Conservation (phyloP, 2,888 invertebrate species). For the Criorhina ranunculi region DNA sequence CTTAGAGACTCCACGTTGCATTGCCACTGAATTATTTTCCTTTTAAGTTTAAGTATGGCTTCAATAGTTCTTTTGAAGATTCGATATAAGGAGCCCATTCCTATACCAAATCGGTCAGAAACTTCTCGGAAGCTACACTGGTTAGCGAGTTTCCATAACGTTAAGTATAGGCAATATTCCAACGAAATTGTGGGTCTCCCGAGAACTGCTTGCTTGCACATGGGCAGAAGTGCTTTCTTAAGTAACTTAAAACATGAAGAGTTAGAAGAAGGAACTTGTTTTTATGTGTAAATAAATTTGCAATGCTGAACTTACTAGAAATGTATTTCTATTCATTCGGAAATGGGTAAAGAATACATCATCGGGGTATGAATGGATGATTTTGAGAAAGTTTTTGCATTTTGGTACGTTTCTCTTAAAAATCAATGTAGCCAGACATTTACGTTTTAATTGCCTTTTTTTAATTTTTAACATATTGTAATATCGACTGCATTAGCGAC, state of each 20-base stretch:
- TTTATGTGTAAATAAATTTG: constrained; percentile 6
- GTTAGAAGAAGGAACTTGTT: constrained; percentile 5
- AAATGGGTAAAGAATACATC: constrained; percentile 15
- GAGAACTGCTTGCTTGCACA: not conserved
- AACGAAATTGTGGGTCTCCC: constrained; percentile 6
- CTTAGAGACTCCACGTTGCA: too few relatives aligned
- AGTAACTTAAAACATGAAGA: constrained; percentile 1
- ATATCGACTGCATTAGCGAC: too few relatives aligned
- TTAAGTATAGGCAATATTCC: constrained; percentile 10
- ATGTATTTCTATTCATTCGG: constrained; percentile 12
- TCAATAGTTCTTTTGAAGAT: too few relatives aligned
- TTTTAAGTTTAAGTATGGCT: too few relatives aligned
- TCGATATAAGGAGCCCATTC: not conserved
- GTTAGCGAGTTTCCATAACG: constrained; percentile 16
- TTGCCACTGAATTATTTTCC: too few relatives aligned
- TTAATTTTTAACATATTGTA: constrained; percentile 3
- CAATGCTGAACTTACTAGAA: constrained; percentile 2
- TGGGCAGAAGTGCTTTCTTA: not conserved
- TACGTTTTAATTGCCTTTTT: not conserved
- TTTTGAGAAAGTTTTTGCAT: not conserved
- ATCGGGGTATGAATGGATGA: not conserved
- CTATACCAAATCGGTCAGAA: too few relatives aligned
- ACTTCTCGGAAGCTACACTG: too few relatives aligned
- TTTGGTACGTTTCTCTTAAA: constrained; percentile 8
- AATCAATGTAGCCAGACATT: constrained; percentile 2